Base-by-base conservation (phyloP, 2,888 invertebrate genomes). In the Vanessa cardui region DNA sequence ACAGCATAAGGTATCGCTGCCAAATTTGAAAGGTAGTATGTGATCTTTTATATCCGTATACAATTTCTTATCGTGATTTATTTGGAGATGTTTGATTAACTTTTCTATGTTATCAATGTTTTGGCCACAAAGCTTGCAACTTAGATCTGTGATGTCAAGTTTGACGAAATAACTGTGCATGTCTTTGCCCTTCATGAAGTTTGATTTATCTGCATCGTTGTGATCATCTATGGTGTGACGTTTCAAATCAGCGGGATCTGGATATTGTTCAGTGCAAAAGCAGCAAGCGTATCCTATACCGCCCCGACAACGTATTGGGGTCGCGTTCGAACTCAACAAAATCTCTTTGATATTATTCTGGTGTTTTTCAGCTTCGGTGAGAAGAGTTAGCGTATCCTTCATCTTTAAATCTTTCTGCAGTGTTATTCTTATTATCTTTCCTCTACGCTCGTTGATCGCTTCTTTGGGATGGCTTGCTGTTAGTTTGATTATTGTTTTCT, bases 271-370 rank as follows among this genome's bases (percentile, higher is more conserved):
- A 0, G 77, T 60, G 64, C 90, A 90, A 68, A 86, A 90, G 4
- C 83, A 80, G 70, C 90, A 90, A 0, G 79, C 72, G 68, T 84
- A 90, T 0, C 86, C 87, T 0, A 82, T 80, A 0, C 86, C 84
- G 0, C 80, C 81, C 16, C 82, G 79, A 52, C 82, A 80, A 18
- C 83, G 79, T 6, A 90, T 86, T 0, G 90, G 90, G 0, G 90
- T 90, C 0, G 90, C 90, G 58, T 89, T 90, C 0, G 90, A 84
- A 65, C 80, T 75, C 3, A 77, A 69, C 6, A 89, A 68, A 64
- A 89, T 83, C 44, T 82, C 81, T 54, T 78, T 76, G 1, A 89
- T 79, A 65, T 89, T 89, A 21, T 80, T 77, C 9, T 81, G 80
- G 50, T 87, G 86, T 59, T 80, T 80, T 12, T 80, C 72, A 0